phyloP scores from a whole-genome alignment of 2,888 invertebrate genomes.

The Campoletis raptor region DNA sequence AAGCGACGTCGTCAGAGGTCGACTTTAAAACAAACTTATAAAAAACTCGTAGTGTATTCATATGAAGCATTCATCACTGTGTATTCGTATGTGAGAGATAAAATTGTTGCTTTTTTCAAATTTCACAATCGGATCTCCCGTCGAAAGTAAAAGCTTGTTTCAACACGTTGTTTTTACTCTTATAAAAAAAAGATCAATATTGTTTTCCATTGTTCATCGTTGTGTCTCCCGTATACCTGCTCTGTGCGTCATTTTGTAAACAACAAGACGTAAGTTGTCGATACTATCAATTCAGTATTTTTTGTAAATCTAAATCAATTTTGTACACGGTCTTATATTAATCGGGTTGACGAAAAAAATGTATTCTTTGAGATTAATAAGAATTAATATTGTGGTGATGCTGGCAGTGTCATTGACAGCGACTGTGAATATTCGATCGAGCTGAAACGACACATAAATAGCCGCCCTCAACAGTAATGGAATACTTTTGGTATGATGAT shows the following conservation, averaged over 20 bases:
- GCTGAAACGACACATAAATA: background rate
- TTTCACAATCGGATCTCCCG: background rate
- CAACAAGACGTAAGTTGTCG: slow-evolving; percentile 37
- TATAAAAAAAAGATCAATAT: background rate
- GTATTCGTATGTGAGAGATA: background rate
- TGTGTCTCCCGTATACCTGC: slow-evolving; percentile 4
- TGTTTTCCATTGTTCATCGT: background rate
- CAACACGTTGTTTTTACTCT: slow-evolving; percentile 17
- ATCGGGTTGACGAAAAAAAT: background rate
- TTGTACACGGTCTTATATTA: background rate
- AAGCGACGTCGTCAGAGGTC: slow-evolving; percentile 28
- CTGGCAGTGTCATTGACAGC: background rate
- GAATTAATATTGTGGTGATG: background rate
- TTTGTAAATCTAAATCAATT: background rate
- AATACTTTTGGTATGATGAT: slow-evolving; percentile 23
- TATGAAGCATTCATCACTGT: background rate
- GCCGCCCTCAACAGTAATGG: background rate
- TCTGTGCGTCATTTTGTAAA: slow-evolving; percentile 41
- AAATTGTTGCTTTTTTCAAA: background rate
- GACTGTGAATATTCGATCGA: background rate
- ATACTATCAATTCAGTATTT: slow-evolving; percentile 52
- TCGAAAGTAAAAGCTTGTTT: slow-evolving; percentile 13
- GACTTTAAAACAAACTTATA: slow-evolving; percentile 1
- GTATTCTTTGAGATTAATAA: background rate
- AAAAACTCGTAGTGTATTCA: slow-evolving; percentile 20